Conservation (phyloP, 2,113 vertebrate species). For the Dinomys branickii region DNA sequence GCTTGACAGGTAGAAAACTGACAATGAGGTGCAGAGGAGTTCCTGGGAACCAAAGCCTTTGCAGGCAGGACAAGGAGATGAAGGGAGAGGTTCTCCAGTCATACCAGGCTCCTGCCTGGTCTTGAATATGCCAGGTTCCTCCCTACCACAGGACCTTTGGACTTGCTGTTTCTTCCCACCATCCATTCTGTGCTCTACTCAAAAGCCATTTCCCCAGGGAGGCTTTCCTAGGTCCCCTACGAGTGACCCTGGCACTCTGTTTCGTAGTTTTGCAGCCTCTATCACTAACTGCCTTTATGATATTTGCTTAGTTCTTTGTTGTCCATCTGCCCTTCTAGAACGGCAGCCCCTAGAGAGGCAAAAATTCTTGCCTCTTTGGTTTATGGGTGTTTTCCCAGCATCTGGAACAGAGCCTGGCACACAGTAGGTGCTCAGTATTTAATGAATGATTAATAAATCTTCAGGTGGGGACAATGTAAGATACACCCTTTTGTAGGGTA, state of each 20-base stretch:
- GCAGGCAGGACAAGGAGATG: neutral
- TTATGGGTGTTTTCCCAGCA: neutral
- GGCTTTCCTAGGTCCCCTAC: neutral
- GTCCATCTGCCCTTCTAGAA: neutral
- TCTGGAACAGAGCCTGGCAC: constrained; percentile 33
- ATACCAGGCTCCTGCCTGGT: neutral
- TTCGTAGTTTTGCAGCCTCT: neutral
- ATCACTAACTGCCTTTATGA: neutral
- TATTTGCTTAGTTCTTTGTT: neutral
- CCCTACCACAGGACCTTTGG: neutral
- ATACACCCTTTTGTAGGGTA: neutral
- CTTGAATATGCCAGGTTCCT: neutral
- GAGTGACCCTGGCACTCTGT: neutral
- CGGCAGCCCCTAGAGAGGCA: neutral
- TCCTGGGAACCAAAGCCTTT: neutral
- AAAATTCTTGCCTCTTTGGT: neutral
- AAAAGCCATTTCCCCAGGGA: constrained; percentile 5
- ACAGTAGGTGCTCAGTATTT: neutral
- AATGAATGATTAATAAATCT: constrained; percentile 12
- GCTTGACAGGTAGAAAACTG: neutral
- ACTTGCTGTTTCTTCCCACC: neutral
- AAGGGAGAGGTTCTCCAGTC: neutral
- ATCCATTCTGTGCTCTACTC: neutral
- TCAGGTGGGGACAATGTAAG: neutral
- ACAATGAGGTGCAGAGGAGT: neutral